Evolutionary conservation across 1,140 invertebrate species (phyloP), one percentile per base, ranked within the genome.

Genomic region (Gryllus bimaculatus): DNA sequence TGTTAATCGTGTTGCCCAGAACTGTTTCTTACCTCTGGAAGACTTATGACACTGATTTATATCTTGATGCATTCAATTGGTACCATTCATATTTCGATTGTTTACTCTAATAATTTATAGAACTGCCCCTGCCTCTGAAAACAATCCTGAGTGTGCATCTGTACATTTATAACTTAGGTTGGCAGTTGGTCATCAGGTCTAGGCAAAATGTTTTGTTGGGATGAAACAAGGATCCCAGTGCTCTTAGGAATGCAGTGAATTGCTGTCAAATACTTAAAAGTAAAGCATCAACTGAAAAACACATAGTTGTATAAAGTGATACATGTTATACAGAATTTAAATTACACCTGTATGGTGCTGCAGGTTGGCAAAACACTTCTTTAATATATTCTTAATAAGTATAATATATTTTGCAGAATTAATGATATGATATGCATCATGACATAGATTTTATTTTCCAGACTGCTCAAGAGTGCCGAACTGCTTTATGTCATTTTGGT

Each of bases 401-500:
- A 66, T 2, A 66, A 66, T 13, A 66, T 66, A 66, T 3, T n/a
- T n/a, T 39, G 26, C 26, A 5, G 26, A 39, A 39, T 39, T 39
- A 39, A 39, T 39, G 26, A 39, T 39, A 39, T 39, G 26, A 39
- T 39, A 39, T 39, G 26, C 26, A 39, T 39, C 26, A 39, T 39
- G 26, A 39, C 26, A 66, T 78, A 66, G 8, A 20, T 47, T 75
- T 85, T 7, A 85, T 82, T 49, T 80, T 80, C 47, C 80, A 84
- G 82, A 83, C 85, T 18, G 82, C 80, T 5, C 82, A 79, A 15
- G 85, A 86, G 75, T 82, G 81, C 73, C 83, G 85, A 78, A 73
- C 79, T n/a, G 54, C 78, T 2, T 20, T 86, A 7, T 85, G 84
- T 78, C 81, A 82, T 78, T 85, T 86, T 79, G 82, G 83, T 15